Percentiles rank a stretch among this genome's conserved stretches.
phyloP scores from a whole-genome alignment of 2,113 vertebrate genomes.

The Labeo catla region DNA sequence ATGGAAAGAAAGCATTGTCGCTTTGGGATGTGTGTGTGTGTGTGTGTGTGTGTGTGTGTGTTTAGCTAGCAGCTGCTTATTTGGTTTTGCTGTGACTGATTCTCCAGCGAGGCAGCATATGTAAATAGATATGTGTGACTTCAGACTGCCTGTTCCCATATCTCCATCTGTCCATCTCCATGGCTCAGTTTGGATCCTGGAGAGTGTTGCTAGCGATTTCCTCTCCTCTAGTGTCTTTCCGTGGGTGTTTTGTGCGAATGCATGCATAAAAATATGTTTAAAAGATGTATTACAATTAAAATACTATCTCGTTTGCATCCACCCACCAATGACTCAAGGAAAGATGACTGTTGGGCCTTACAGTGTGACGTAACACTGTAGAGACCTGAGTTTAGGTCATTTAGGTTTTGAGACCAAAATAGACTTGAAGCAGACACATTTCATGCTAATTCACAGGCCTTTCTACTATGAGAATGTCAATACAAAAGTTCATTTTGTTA shows the following conservation, averaged over 20 bases:
- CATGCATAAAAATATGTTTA: constrained; percentile 9
- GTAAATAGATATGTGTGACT: constrained; percentile 69
- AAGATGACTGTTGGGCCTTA: neutral
- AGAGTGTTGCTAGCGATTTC: constrained; percentile 33
- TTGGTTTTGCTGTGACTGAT: constrained; percentile 53
- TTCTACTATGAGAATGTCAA: neutral
- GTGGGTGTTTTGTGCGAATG: constrained; percentile 34
- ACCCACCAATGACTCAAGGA: neutral
- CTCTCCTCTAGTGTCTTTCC: neutral
- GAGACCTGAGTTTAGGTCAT: neutral
- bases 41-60: constrained; percentile 36
- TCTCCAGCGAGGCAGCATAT: constrained; percentile 58
- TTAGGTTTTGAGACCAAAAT: neutral
- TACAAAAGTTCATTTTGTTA: neutral
- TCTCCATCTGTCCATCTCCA: constrained; percentile 65
- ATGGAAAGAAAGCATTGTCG: constrained; percentile 22
- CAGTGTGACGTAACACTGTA: neutral
- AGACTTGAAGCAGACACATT: neutral
- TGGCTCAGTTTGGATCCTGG: constrained; percentile 52
- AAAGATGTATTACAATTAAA: constrained; percentile 10
- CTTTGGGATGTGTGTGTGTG: constrained; percentile 27
- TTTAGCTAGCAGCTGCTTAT: constrained; percentile 53
- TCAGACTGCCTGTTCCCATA: constrained; percentile 63
- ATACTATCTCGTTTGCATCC: neutral
- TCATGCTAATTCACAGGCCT: constrained; percentile 4